A percentile compares a stretch with the other conserved stretches of the same genome.
These are phyloP conservation scores for Synergus umbraculus DNA, from an alignment of 2,888 invertebrate genomes.

Conservation along the genomic window DNA sequence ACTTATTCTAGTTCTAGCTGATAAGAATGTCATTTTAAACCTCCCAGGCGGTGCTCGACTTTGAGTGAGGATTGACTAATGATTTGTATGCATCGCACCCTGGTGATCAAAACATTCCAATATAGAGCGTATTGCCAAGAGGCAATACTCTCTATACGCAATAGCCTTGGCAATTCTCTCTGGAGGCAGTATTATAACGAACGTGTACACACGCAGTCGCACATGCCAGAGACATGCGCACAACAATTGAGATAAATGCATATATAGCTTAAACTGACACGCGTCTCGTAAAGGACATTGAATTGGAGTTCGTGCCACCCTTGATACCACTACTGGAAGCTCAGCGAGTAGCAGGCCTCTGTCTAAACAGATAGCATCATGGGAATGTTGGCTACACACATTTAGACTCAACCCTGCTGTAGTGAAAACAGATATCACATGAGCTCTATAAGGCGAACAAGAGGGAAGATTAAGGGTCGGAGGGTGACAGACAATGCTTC, in stretches of 20 bases:
- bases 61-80: conserved; percentile 62
- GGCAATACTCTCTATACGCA: conserved; percentile 46
- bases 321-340: not conserved
- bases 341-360: not conserved
- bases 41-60: conserved; percentile 51
- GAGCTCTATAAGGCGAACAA: conserved; percentile 44
- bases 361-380: not conserved
- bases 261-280: conserved; percentile 1
- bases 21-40: conserved; percentile 51
- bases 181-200: conserved; percentile 23
- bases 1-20: not conserved
- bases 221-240: not conserved
- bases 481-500: conserved; percentile 54
- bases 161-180: conserved; percentile 54
- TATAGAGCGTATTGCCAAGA: conserved; percentile 64
- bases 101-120: conserved; percentile 64
- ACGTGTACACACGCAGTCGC: not conserved
- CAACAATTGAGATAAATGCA: not conserved
- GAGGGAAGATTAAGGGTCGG: conserved; percentile 47
- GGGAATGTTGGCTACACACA: not conserved
- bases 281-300: conserved; percentile 8
- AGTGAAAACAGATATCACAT: conserved; percentile 40
- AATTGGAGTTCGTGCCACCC: not conserved
- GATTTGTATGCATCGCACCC: conserved; percentile 57
- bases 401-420: conserved; percentile 24